Evolutionary conservation across 1,140 invertebrate genomes (phyloP), one percentile per base, ranked within the genome.

Genomic region (Drosophila teissieri): DNA sequence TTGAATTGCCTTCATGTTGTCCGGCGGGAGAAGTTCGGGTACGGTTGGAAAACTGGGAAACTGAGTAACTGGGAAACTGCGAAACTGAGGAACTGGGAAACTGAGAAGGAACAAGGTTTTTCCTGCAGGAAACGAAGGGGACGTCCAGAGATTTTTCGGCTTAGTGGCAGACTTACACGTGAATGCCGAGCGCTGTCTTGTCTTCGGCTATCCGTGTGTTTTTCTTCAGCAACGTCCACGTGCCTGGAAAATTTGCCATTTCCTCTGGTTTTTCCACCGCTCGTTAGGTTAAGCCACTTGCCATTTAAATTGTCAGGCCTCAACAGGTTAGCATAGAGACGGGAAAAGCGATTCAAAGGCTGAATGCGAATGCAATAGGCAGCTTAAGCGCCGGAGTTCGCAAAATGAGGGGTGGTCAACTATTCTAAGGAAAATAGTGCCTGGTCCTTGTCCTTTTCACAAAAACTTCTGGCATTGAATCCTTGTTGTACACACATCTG

Each of bases 1-100:
- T 81, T 82, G 73, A 82, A 77, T 78, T 57, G 49, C 80, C 39
- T 73, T 74, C 37, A 45, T 54, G 61, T 44, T 24, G 31, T 15
- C 19, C 57, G n/a, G 36, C 55, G 15, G 15, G 39, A 17, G 40
- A 56, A 45, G 56, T 58, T 58, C 19, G 19, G 14, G 15, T 36
- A 34, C 24, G 27, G 27, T 31, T 19, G n/a, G 19, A 2, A 22
- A 22, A 22, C 19, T 22, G 22, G 36, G 17, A 19, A 37, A 19
- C 19, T 34, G 48, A 15, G 7, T 8, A 31, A 31, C 27, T 31
- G 7, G 0, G 27, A 8, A 31, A 31, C 31, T n/a, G 6, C 19
- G 17, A 19, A 37, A 19, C 19, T 34, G 48, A 11, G 6, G 8
- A 31, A 31, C 27, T 31, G 27, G 1, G 27, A 8, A 31, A 31